A percentile compares a stretch with the other conserved stretches of the same genome.
These are phyloP conservation scores for Hylaea fasciaria DNA, from an alignment of 2,888 invertebrate species.

Conservation along the genomic window DNA sequence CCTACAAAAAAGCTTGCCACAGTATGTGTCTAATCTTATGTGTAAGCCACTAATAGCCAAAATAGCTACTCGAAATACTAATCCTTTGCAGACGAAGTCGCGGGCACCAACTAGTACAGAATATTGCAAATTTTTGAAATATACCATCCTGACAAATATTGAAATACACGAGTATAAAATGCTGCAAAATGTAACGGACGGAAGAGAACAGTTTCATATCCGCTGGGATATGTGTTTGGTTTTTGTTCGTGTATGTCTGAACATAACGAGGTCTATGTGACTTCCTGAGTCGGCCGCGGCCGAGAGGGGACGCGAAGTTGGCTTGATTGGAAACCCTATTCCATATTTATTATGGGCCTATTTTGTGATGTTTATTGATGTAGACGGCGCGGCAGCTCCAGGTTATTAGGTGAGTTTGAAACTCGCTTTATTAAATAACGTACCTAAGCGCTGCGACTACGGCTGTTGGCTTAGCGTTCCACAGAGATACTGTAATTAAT, in stretches of 20 bases:
- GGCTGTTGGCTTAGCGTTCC: constrained; percentile 20
- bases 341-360: constrained; percentile 83
- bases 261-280: constrained; percentile 51
- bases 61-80: no score
- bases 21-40: no score
- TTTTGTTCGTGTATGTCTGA: constrained; percentile 49
- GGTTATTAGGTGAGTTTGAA: constrained; percentile 57
- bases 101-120: no score
- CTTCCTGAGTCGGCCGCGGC: constrained; percentile 49
- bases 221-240: constrained; percentile 6
- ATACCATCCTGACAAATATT: neutral
- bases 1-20: no score
- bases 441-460: constrained; percentile 32
- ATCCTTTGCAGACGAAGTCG: no score
- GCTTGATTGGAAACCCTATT: constrained; percentile 84
- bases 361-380: constrained; percentile 82
- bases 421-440: constrained; percentile 54
- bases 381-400: constrained; percentile 60
- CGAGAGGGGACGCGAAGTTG: constrained; percentile 71
- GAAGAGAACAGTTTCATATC: constrained; percentile 28
- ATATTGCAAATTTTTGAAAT: neutral
- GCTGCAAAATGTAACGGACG: constrained; percentile 12
- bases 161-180: neutral
- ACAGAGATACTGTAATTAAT: constrained; percentile 24
- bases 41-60: no score